Conservation (phyloP, 2,888 invertebrate species). For the Cryptosula pallasiana region DNA sequence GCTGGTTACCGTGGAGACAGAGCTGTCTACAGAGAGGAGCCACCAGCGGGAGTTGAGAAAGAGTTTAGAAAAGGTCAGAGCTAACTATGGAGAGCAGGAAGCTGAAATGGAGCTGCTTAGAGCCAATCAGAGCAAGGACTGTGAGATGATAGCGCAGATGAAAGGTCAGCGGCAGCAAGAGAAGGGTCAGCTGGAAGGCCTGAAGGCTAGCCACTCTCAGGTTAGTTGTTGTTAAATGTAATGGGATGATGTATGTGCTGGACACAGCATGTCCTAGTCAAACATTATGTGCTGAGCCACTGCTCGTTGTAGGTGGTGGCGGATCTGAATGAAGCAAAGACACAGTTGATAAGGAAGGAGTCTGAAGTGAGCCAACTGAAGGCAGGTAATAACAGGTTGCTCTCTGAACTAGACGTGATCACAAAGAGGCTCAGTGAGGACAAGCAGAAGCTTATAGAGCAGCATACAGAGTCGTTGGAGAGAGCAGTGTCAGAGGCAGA, state of each 20-base stretch:
- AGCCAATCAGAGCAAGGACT: background rate
- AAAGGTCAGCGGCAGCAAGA: background rate
- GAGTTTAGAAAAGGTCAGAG: background rate
- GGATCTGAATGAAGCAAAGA: slow-evolving; percentile 5
- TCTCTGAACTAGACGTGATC: background rate
- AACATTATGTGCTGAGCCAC: too few relatives aligned
- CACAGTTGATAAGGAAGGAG: slow-evolving; percentile 10
- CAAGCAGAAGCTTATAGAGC: slow-evolving; percentile 3
- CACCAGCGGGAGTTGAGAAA: background rate
- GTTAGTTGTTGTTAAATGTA: background rate
- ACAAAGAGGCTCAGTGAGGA: background rate
- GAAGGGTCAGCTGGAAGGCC: slow-evolving; percentile 13
- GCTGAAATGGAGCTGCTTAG: background rate
- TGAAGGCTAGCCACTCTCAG: background rate
- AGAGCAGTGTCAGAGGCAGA: background rate
- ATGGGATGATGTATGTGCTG: too few relatives aligned
- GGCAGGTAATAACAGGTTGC: background rate
- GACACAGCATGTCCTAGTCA: too few relatives aligned
- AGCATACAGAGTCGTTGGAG: background rate
- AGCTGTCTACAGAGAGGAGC: background rate
- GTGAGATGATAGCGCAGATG: background rate
- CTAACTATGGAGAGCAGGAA: slow-evolving; percentile 1
- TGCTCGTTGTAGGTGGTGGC: background rate
- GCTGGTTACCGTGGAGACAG: background rate
- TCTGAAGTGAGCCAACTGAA: slow-evolving; percentile 12